phyloP scores from a whole-genome alignment of 2,888 invertebrate species.

The Caradrina clavipalpis region DNA sequence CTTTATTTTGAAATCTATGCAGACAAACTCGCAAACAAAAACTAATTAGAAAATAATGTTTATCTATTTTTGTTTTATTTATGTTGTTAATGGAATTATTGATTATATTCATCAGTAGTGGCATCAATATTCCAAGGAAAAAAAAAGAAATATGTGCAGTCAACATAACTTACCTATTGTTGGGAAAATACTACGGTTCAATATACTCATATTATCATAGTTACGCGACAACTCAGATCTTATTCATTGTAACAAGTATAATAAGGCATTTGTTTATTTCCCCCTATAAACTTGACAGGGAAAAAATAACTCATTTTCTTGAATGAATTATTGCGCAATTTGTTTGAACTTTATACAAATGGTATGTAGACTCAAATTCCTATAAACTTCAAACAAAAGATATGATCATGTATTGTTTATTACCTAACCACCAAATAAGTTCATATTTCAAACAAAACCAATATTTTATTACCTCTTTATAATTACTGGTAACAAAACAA shows the following conservation, averaged over 20 bases:
- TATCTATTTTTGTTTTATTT: too few species aligned
- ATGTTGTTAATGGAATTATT: too few species aligned
- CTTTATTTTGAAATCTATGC: too few species aligned
- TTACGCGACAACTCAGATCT: background rate
- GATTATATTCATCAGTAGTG: too few species aligned
- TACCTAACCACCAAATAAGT: background rate
- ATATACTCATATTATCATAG: background rate
- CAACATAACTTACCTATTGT: background rate
- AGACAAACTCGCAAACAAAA: too few species aligned
- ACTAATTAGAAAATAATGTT: too few species aligned
- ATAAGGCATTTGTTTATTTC: constrained; percentile 10
- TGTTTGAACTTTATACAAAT: background rate
- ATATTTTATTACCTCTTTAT: constrained; percentile 37
- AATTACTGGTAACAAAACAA: constrained; percentile 50
- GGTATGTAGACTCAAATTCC: background rate
- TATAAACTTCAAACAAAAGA: background rate
- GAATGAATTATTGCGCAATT: background rate
- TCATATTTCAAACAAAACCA: constrained; percentile 10
- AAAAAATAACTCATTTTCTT: constrained; percentile 17
- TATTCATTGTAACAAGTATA: constrained; percentile 5
- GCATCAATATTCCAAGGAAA: too few species aligned
- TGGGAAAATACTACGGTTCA: background rate
- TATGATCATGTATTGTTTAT: constrained; percentile 1
- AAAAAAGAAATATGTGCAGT: background rate
- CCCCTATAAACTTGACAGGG: background rate